Evolutionary conservation across 2,888 invertebrate species (phyloP), one percentile per base, ranked within the genome.

Genomic region (Troides helena): DNA sequence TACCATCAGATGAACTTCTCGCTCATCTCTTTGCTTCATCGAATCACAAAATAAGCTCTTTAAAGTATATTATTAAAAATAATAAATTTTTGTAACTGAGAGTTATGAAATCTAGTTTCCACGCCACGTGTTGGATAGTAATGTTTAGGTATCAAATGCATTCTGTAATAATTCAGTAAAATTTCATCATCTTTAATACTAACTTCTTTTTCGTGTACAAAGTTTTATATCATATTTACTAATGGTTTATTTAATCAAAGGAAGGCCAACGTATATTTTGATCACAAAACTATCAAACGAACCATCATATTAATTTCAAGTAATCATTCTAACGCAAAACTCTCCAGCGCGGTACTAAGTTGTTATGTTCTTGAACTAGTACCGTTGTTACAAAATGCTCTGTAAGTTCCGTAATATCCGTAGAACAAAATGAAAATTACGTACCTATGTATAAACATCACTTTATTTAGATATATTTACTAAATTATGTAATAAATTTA

Each of bases 131-230:
- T 17, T 50, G 12, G 14, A 50, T 5, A 50, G 14, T 17, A 50
- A 50, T 14, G 50, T n/a, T n/a, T 53, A 53, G n/a, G 8, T 53
- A n/a, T n/a, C 53, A 53, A 53, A 53, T 53, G 53, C 53, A 53
- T 53, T 53, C n/a, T n/a, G 53, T n/a, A 53, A 53, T 53, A 53
- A 18, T 6, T 53, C 4, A 53, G 53, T n/a, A 53, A 53, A n/a
- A n/a, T 53, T 53, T 53, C 53, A n/a, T 53, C n/a, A 53, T 18
- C 53, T n/a, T 53, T 53, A 53, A 53, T n/a, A 53, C 53, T n/a
- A 53, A n/a, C 7, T 7, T 12, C n/a, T 5, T 53, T 53, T 53
- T 53, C 18, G n/a, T 18, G 6, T 53, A 53, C 53, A 6, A n/a
- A n/a, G 10, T 17, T 50, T 14, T 50, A 39, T 10, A 39, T 12